A percentile compares a stretch with the other conserved stretches of the same genome.
Evolutionary conservation across 1,140 invertebrate species (phyloP).

Genomic region (Drosophila lowei): DNA sequence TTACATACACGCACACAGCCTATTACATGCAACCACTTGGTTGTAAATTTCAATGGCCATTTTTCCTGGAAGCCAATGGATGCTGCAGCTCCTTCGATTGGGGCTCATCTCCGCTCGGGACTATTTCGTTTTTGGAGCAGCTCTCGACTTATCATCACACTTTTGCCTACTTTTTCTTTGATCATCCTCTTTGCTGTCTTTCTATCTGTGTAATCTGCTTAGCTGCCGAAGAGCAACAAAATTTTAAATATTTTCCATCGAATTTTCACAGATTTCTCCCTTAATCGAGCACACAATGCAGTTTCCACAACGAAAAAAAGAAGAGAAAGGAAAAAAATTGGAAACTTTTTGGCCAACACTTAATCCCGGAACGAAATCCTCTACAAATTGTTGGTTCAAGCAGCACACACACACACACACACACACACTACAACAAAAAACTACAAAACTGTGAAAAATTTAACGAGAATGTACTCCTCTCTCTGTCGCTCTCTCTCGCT

Average conservation of each 20-base stretch:
- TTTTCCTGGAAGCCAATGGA: too few species aligned
- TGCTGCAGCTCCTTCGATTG: conserved; percentile 13
- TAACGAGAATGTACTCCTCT: conserved; percentile 25
- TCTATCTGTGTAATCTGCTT: conserved; percentile 24
- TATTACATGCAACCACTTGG: too few species aligned
- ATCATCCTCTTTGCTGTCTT: conserved; percentile 8
- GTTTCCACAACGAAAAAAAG: conserved; percentile 21
- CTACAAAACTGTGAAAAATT: conserved; percentile 30
- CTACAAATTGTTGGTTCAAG: conserved; percentile 46
- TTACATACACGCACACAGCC: too few species aligned
- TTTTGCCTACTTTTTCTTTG: conserved; percentile 28
- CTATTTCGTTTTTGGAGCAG: not conserved
- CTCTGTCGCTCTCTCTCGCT: conserved; percentile 1
- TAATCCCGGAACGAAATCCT: conserved; percentile 45
- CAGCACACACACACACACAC: conserved; percentile 24
- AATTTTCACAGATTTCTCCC: conserved; percentile 32
- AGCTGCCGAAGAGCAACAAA: conserved; percentile 28
- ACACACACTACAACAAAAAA: conserved; percentile 13
- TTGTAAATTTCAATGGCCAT: too few species aligned
- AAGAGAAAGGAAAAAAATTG: conserved; percentile 22
- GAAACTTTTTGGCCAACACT: conserved; percentile 51
- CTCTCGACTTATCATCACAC: too few species aligned
- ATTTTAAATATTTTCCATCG: conserved; percentile 53
- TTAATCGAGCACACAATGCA: conserved; percentile 44
- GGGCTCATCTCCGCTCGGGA: conserved; percentile 16